Conservation (phyloP, 2,113 vertebrate genomes). For the Oostethus manadensis region DNA sequence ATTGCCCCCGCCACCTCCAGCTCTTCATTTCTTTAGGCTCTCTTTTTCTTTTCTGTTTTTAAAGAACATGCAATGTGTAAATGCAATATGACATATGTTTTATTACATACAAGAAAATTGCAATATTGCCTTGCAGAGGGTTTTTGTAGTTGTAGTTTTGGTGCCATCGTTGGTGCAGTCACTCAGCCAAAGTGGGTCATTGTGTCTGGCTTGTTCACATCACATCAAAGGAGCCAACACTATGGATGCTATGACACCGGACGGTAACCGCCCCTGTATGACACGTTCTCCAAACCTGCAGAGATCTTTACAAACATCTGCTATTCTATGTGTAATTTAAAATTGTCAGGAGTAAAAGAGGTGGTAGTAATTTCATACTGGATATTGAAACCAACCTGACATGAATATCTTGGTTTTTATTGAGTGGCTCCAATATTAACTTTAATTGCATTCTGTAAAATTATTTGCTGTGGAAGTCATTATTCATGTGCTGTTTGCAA, state of each 20-base stretch:
- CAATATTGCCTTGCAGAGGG: constrained; percentile 34
- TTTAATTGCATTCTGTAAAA: too few relatives aligned
- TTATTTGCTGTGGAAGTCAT: too few relatives aligned
- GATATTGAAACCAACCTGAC: too few relatives aligned
- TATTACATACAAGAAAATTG: constrained; percentile 30
- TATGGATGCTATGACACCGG: constrained; percentile 42
- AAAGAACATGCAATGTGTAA: constrained; percentile 46
- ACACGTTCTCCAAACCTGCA: too few relatives aligned
- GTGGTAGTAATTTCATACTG: too few relatives aligned
- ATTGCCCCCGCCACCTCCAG: constrained; percentile 73
- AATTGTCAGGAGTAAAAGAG: too few relatives aligned
- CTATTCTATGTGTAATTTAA: too few relatives aligned
- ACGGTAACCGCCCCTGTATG: constrained; percentile 15
- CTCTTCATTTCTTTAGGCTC: constrained; percentile 80
- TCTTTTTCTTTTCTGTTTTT: constrained; percentile 60
- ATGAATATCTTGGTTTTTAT: too few relatives aligned
- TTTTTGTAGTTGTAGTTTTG: constrained; percentile 66
- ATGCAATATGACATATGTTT: constrained; percentile 38
- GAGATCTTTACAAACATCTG: too few relatives aligned
- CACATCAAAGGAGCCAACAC: constrained; percentile 47
- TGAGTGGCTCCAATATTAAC: too few relatives aligned
- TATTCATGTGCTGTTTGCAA: too few relatives aligned
- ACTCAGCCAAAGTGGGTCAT: constrained; percentile 63
- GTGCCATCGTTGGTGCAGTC: constrained; percentile 35
- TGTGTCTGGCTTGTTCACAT: constrained; percentile 47